Conservation (phyloP, 2,797 vertebrate genomes). For the Amphiprion clarkii region DNA sequence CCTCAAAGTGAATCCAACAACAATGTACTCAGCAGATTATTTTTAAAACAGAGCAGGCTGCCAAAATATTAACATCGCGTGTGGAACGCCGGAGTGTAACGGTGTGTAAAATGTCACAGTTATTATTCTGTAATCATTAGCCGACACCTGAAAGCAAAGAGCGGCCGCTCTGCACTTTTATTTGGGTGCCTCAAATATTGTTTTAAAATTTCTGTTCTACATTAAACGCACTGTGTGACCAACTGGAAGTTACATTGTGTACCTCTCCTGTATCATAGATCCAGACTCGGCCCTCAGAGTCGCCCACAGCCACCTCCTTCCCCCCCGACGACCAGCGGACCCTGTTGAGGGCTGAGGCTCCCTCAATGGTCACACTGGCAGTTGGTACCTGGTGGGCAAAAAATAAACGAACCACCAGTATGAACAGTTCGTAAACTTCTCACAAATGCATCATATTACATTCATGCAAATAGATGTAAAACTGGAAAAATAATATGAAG, state of each 20-base stretch:
- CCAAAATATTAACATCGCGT: slow-evolving; percentile 29
- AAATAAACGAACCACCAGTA: background rate
- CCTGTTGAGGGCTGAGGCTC: slow-evolving; percentile 94
- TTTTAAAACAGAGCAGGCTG: background rate
- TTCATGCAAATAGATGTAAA: background rate
- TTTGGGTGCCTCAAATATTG: background rate
- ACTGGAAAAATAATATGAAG: background rate
- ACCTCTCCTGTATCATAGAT: slow-evolving; percentile 99
- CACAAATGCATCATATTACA: background rate
- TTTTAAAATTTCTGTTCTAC: background rate
- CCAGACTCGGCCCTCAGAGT: slow-evolving; percentile 97
- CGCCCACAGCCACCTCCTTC: slow-evolving; percentile 96
- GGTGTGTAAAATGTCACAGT: slow-evolving; percentile 1
- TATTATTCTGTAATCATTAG: background rate
- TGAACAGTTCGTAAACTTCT: background rate
- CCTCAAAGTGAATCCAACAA: slow-evolving; percentile 27
- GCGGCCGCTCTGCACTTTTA: background rate
- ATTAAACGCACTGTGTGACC: background rate
- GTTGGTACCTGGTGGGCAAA: slow-evolving; percentile 90
- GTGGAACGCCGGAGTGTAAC: background rate
- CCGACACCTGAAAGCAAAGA: background rate
- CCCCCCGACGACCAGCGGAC: slow-evolving; percentile 96
- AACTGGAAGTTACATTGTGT: slow-evolving; percentile 22
- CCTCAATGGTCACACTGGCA: slow-evolving; percentile 95
- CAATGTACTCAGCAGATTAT: slow-evolving; percentile 8